Evolutionary conservation across 1,140 invertebrate species (phyloP), one percentile per base, ranked within the genome.

Genomic region (Vanessa atalanta): DNA sequence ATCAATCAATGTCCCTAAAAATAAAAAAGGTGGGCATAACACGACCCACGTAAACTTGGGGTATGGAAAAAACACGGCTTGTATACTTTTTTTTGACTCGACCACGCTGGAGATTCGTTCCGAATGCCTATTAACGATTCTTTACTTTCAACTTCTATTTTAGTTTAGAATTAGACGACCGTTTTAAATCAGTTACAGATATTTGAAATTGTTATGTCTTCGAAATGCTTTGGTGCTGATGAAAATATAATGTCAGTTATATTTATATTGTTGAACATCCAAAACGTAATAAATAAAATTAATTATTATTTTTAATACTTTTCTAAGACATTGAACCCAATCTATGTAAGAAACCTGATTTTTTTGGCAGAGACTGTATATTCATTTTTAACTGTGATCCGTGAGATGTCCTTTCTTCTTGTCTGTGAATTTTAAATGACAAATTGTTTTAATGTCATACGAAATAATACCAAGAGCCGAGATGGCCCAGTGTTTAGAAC

Each of bases 1-100:
- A 92, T 92, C 90, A 92, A 92, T 92, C 90, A 92, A 90, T 89
- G 90, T 90, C 90, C 83, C 79, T 82, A 85, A 83, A 87, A 86
- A 85, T 86, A 90, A 90, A 91, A 91, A 87, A 88, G 80, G 83
- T 79, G 78, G 78, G 75, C 60, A 76, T 73, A 82, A 84, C 85
- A 83, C 87, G 87, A 88, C 89, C 89, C 88, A 91, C 87, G 85
- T 90, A 87, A 89, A 89, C 83, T 88, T 79, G 66, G 85, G 76
- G 82, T 76, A 81, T 79, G 63, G 76, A 85, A 88, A 91, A 80
- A 89, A 91, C 83, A 75, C 20, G 26, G 77, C 80, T 83, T 83
- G 83, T 84, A 81, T 85, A 83, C 88, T 89, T 91, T 57, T 89
- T 91, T 90, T 83, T 89, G 79, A 70, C 57, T 47, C 76, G 67